A percentile compares a stretch with the other conserved stretches of the same genome.
Conservation (phyloP, 2,797 vertebrate species). For the Acanthiza pusilla region DNA sequence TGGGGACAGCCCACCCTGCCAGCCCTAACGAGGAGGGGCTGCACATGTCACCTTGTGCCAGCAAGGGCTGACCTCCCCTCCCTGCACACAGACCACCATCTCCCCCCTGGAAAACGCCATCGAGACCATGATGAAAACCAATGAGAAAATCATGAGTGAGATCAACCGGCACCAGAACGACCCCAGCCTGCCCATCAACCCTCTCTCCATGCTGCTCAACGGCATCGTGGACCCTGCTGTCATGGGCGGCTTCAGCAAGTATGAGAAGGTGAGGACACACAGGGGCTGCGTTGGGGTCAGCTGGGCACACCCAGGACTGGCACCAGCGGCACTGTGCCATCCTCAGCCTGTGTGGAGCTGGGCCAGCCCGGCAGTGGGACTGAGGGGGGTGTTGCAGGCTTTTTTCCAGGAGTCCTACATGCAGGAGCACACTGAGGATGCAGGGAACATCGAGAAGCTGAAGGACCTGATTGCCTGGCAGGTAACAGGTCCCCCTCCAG, state of each 20-base stretch:
- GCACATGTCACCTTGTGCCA: not conserved
- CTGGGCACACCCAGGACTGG: not conserved
- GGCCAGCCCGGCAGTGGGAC: rapidly evolving
- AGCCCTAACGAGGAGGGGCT: rapidly evolving
- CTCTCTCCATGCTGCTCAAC: slow-evolving; percentile 50
- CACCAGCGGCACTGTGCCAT: rapidly evolving
- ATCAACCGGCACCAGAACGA: slow-evolving; percentile 49
- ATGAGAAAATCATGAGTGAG: slow-evolving; percentile 51
- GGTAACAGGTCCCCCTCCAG: slow-evolving; percentile 55
- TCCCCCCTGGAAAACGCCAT: slow-evolving; percentile 60
- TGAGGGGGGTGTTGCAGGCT: slow-evolving; percentile 70
- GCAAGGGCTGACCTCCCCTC: not conserved
- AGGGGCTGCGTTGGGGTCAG: rapidly evolving
- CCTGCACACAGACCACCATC: not conserved
- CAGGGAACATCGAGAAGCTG: slow-evolving; percentile 83
- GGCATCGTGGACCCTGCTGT: slow-evolving; percentile 60
- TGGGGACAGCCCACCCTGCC: not conserved
- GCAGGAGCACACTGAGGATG: slow-evolving; percentile 82
- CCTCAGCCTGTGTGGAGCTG: rapidly evolving
- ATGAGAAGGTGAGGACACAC: not conserved
- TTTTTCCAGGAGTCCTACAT: slow-evolving; percentile 89
- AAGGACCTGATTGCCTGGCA: slow-evolving; percentile 91
- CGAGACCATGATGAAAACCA: slow-evolving; percentile 61
- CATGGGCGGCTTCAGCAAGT: slow-evolving; percentile 61
- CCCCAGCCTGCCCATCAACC: slow-evolving; percentile 52